phyloP scores from a whole-genome alignment of 2,113 vertebrate genomes.

The Elanus axillaris region DNA sequence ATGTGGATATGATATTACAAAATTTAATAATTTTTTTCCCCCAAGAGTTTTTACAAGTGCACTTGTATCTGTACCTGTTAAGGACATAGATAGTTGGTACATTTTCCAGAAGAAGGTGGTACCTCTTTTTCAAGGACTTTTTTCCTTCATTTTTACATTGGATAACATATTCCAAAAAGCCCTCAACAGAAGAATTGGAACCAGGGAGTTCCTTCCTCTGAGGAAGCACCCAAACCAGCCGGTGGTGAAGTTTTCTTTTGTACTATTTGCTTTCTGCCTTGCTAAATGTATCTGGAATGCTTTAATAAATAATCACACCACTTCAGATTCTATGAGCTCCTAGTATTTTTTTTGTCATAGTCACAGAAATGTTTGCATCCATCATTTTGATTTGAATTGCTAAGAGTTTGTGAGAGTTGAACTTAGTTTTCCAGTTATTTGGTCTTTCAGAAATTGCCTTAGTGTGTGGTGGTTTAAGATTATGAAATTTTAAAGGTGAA shows the following conservation, averaged over 20 bases:
- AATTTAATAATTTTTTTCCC: background rate
- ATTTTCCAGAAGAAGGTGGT: background rate
- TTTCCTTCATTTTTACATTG: background rate
- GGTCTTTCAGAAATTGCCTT: background rate
- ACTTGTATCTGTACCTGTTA: background rate
- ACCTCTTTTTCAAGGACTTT: background rate
- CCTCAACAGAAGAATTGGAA: background rate
- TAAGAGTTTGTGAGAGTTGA: background rate
- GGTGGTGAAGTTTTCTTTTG: background rate
- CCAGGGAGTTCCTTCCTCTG: background rate
- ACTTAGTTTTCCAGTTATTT: background rate
- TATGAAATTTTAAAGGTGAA: background rate
- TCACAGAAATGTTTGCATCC: background rate
- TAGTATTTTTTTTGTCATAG: background rate
- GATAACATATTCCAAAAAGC: background rate
- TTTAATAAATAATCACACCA: background rate
- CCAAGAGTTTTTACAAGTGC: background rate
- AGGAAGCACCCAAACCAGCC: background rate
- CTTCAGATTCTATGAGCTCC: background rate
- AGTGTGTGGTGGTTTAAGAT: background rate
- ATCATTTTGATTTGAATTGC: background rate
- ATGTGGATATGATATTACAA: background rate
- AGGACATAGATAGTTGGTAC: background rate
- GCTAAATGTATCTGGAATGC: background rate
- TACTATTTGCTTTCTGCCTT: background rate